A percentile compares a stretch with the other conserved stretches of the same genome.
Conservation (phyloP, 2,113 vertebrate genomes). For the Falcunculus frontatus region DNA sequence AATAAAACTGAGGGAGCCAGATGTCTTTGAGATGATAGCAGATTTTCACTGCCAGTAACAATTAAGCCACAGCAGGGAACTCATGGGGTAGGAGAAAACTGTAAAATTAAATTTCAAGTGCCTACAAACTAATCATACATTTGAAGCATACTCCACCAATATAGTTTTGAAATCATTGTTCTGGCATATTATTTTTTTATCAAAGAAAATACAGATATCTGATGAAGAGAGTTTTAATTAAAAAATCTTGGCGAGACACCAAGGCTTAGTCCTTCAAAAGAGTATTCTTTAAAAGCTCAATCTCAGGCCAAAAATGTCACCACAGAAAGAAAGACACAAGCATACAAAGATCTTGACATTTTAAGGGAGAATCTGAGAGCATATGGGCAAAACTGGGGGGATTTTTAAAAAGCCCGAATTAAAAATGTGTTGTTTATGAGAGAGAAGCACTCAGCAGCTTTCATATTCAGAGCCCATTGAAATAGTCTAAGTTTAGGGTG, state of each 20-base stretch:
- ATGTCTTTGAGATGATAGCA: background rate
- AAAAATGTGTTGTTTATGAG: background rate
- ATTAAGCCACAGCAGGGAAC: background rate
- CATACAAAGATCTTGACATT: background rate
- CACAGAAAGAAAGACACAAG: background rate
- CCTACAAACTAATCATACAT: background rate
- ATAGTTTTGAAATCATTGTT: background rate
- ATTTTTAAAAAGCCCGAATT: background rate
- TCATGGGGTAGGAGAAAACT: background rate
- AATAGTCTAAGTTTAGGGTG: background rate
- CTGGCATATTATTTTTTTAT: background rate
- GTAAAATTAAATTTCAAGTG: background rate
- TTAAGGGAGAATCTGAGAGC: background rate
- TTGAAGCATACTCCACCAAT: background rate
- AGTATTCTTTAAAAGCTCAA: background rate
- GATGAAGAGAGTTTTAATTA: background rate
- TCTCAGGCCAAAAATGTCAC: background rate
- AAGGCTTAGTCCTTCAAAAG: background rate
- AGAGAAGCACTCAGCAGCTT: background rate
- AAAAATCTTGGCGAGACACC: background rate
- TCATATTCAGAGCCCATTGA: background rate
- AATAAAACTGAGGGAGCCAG: background rate
- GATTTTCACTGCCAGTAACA: background rate
- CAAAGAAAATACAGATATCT: background rate
- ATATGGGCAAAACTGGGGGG: background rate